A percentile compares a stretch with the other conserved stretches of the same genome.
Conservation (phyloP, 2,113 vertebrate genomes). For the Zosterops lateralis region DNA sequence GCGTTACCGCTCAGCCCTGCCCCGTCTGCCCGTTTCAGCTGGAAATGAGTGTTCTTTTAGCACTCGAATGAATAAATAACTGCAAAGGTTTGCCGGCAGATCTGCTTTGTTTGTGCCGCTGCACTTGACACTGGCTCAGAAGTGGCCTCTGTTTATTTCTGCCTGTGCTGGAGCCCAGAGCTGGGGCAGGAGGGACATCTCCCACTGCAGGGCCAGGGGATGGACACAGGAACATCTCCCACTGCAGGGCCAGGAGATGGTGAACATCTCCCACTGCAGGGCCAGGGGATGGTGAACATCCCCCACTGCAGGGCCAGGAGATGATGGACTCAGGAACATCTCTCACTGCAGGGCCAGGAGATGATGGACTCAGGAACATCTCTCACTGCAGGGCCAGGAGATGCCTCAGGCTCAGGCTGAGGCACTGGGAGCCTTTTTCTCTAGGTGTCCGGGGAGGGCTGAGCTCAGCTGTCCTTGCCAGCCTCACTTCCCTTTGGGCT, state of each 20-base stretch:
- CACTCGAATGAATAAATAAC: background rate
- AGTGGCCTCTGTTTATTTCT: background rate
- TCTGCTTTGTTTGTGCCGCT: rapidly evolving
- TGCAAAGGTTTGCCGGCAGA: background rate
- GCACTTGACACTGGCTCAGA: background rate
- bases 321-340: too few relatives aligned
- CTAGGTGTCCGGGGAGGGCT: background rate
- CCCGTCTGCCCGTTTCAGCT: background rate
- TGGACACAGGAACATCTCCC: background rate
- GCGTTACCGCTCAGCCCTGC: background rate
- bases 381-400: too few relatives aligned
- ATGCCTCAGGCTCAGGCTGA: background rate
- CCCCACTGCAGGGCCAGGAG: too few relatives aligned
- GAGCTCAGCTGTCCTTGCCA: background rate
- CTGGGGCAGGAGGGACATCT: background rate
- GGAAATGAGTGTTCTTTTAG: background rate
- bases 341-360: too few relatives aligned
- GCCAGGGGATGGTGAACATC: too few relatives aligned
- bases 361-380: too few relatives aligned
- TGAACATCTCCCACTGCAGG: too few relatives aligned
- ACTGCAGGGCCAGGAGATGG: too few relatives aligned
- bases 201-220: rapidly evolving
- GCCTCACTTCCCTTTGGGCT: rapidly evolving
- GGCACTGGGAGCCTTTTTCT: background rate
- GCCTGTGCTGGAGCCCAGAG: background rate